Conservation (phyloP, 2,888 invertebrate genomes). For the Dynastes maya region DNA sequence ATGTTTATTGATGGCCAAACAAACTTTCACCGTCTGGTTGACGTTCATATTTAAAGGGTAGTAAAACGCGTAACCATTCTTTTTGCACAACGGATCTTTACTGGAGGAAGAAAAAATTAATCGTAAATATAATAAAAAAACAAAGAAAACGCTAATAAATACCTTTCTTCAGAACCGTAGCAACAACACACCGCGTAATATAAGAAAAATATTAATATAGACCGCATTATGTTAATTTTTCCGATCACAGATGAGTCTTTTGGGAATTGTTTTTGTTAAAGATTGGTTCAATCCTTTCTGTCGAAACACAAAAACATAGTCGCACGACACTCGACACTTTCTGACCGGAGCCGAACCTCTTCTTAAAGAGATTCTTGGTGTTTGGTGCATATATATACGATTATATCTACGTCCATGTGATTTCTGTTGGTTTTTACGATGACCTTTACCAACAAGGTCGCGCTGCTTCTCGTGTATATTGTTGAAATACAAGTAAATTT, state of each 20-base stretch:
- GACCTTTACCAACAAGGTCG: slow-evolving; percentile 25
- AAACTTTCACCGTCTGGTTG: slow-evolving; percentile 17
- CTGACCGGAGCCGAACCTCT: background rate
- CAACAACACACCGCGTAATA: background rate
- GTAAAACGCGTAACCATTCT: slow-evolving; percentile 23
- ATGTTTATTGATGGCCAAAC: background rate
- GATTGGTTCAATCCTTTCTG: background rate
- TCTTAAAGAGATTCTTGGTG: slow-evolving; percentile 1
- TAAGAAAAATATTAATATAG: background rate
- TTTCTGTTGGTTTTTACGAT: slow-evolving; percentile 23
- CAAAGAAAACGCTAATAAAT: background rate
- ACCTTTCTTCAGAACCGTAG: slow-evolving; percentile 1
- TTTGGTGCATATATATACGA: slow-evolving; percentile 4
- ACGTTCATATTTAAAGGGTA: background rate
- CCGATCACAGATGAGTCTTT: background rate
- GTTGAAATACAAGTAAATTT: background rate
- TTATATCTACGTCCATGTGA: slow-evolving; percentile 16
- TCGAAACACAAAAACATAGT: background rate
- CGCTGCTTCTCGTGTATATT: background rate
- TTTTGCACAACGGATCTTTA: background rate
- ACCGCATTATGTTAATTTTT: background rate
- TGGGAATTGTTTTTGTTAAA: background rate
- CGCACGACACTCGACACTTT: background rate
- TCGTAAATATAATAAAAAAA: background rate
- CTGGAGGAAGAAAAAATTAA: background rate